Base-by-base conservation (phyloP, 2,888 invertebrate species). In the Tenthredo distinguenda region DNA sequence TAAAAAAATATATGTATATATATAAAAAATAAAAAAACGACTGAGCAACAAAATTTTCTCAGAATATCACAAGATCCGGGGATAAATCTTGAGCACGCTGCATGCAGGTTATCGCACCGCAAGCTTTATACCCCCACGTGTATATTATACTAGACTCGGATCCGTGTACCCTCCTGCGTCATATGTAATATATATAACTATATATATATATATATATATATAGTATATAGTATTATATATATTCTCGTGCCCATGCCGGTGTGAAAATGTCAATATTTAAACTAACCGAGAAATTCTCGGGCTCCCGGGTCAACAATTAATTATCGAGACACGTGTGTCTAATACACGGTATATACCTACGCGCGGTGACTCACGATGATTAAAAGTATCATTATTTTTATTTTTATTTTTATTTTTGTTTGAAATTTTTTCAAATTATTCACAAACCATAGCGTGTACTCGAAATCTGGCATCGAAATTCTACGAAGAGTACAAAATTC, bases 31-130 rank as follows among this genome's bases (percentile, higher is more conserved):
- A 15, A 47, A 47, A 47, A 47, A 47, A 47, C 47, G 12, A 15
- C 47, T 15, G 12, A 47, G 47, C 12, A 47, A 47, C 47, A 47
- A 47, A 47, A 15, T 47, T 47, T 47, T 47, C 47, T 10, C 3
- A 47, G 47, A 47, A 47, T 26, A 26, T 47, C 15, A 47, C 12
- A 3, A 47, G 47, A 47, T 68, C 31, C 68, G 3, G 87, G 87
- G 88, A 88, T 87, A 88, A 88, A 89, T 89, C 89, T 86, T 62
- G 37, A 37, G 37, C 37, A 1, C 1, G 26, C 26, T 26, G 47
- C 15, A 47, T 47, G 47, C 47, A 47, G 15, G 12, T 47, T 47
- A 47, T 47, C 47, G 3, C 47, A 47, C 47, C 15, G 15, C 43
- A 43, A 43, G 43, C 43, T 43, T 10, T 43, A 43, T 43, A 43